phyloP scores from a whole-genome alignment of 2,888 invertebrate genomes.

The Amaurobius ferox region DNA sequence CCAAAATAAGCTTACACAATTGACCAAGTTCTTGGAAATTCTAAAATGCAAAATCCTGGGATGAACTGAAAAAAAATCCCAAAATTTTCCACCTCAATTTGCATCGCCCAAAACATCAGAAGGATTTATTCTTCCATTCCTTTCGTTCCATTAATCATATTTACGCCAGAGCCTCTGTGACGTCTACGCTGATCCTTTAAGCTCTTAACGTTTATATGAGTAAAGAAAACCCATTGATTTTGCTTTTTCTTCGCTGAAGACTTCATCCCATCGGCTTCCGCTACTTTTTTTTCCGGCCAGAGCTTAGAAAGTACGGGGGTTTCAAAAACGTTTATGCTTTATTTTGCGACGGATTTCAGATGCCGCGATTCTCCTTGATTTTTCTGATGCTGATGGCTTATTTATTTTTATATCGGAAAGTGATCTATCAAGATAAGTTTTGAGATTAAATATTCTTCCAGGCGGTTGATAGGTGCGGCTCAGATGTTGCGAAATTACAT shows the following conservation, averaged over 20 bases:
- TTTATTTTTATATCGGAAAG: neutral
- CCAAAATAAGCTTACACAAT: too few relatives aligned
- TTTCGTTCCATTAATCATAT: constrained; percentile 6
- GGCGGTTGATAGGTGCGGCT: too few relatives aligned
- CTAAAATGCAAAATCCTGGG: too few relatives aligned
- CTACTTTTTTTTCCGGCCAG: neutral
- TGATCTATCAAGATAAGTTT: neutral
- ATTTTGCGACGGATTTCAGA: neutral
- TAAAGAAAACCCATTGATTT: constrained; percentile 10
- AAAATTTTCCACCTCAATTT: neutral
- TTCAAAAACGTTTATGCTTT: constrained; percentile 6
- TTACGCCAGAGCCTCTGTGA: constrained; percentile 3
- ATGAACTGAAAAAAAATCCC: neutral
- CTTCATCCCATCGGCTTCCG: neutral
- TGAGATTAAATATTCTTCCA: neutral
- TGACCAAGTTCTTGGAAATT: too few relatives aligned
- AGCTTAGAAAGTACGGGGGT: neutral
- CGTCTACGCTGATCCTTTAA: neutral
- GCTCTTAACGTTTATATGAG: constrained; percentile 18
- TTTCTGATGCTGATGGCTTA: neutral
- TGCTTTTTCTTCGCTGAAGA: neutral
- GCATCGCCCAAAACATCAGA: neutral
- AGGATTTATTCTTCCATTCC: neutral
- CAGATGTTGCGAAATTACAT: too few relatives aligned
- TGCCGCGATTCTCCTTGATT: neutral